Percentiles rank a stretch among this genome's conserved stretches.
These are phyloP conservation scores for Meandrina meandrites DNA, from an alignment of 92 coral and sea anemone species.

Conservation along the genomic window DNA sequence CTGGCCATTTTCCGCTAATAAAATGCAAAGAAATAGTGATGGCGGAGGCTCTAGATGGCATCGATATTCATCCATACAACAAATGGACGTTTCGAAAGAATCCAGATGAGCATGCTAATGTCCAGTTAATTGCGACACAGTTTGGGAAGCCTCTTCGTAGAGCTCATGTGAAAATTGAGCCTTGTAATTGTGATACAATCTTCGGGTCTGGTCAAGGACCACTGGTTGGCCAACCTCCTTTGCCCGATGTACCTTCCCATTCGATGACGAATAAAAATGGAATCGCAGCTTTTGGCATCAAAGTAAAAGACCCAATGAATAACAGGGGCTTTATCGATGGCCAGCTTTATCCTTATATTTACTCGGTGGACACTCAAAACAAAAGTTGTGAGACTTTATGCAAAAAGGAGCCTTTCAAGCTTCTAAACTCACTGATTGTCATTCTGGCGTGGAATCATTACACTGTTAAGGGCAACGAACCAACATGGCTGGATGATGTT, in stretches of 20 bases:
- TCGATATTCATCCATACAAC: slow-evolving; percentile 66
- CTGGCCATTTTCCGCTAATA: slow-evolving; percentile 40
- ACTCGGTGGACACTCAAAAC: slow-evolving; percentile 38
- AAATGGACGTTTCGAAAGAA: slow-evolving; percentile 64
- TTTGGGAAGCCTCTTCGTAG: slow-evolving; percentile 63
- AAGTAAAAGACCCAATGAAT: slow-evolving; percentile 62
- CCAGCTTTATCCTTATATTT: slow-evolving; percentile 57
- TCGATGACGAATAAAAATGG: slow-evolving; percentile 55
- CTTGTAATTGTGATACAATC: slow-evolving; percentile 10
- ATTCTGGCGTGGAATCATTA: slow-evolving; percentile 53
- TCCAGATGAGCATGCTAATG: slow-evolving; percentile 44
- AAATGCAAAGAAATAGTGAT: slow-evolving; percentile 47
- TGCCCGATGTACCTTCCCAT: slow-evolving; percentile 4
- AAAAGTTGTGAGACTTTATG: slow-evolving; percentile 7
- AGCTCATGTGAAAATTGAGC: slow-evolving; percentile 20
- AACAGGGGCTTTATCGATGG: slow-evolving; percentile 72
- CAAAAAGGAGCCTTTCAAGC: slow-evolving; percentile 1
- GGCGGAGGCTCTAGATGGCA: slow-evolving; percentile 68
- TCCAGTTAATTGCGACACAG: slow-evolving; percentile 60
- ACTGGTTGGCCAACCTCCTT: slow-evolving; percentile 31
- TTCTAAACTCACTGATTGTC: slow-evolving; percentile 41
- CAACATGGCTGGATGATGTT: slow-evolving; percentile 74
- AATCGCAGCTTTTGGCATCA: slow-evolving; percentile 30
- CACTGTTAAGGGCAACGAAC: neutral
- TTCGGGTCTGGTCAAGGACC: slow-evolving; percentile 4